Conservation (phyloP, 2,797 vertebrate genomes). For the Diplodus sargus region DNA sequence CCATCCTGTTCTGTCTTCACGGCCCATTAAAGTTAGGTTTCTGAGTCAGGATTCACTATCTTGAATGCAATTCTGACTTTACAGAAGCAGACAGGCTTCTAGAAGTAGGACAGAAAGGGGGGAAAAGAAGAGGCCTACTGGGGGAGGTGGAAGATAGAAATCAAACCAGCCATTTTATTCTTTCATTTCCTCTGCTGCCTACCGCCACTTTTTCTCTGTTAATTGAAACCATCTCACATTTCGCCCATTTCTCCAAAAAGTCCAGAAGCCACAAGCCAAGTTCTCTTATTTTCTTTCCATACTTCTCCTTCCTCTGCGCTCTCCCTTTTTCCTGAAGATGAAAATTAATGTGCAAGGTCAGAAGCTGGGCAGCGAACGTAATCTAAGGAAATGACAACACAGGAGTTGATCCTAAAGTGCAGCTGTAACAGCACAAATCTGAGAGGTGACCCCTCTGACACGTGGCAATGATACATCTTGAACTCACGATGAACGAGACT, state of each 20-base stretch:
- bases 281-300: constrained; percentile 41
- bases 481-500: background rate
- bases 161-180: constrained; percentile 77
- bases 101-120: constrained; percentile 41
- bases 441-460: constrained; percentile 33
- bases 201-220: constrained; percentile 59
- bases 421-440: constrained; percentile 64
- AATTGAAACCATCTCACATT: constrained; percentile 76
- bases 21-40: constrained; percentile 64
- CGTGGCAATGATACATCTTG: background rate
- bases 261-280: constrained; percentile 55
- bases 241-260: constrained; percentile 49
- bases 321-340: constrained; percentile 36
- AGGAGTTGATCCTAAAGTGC: constrained; percentile 49
- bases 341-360: constrained; percentile 67
- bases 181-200: constrained; percentile 75
- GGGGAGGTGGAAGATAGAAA: constrained; percentile 53
- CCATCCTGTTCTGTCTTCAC: constrained; percentile 62
- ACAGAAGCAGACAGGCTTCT: constrained; percentile 35
- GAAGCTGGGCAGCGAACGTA: constrained; percentile 40
- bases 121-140: background rate
- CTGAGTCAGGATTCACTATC: constrained; percentile 36
- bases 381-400: constrained; percentile 53
- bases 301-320: constrained; percentile 22
- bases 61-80: constrained; percentile 31